Conservation (phyloP, 1,140 invertebrate species). For the Stegodyphus dumicola region DNA sequence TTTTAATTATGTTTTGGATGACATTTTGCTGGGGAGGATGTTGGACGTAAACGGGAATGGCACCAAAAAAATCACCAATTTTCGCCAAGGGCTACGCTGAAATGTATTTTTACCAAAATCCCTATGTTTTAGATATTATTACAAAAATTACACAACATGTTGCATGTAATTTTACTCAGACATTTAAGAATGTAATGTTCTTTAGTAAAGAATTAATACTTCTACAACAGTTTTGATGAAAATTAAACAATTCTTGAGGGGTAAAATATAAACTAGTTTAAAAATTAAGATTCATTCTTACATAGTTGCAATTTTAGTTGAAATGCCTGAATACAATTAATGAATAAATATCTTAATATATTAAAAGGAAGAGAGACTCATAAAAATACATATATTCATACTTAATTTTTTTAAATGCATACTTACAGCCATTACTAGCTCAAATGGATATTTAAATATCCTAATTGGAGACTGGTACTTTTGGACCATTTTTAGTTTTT, state of each 20-base stretch:
- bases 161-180: no score
- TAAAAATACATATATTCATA: constrained; percentile 6
- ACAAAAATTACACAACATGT: no score
- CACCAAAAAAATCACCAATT: no score
- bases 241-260: background rate
- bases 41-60: no score
- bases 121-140: no score
- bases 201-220: background rate
- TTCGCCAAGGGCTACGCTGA: no score
- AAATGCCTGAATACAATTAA: background rate
- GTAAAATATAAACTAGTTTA: background rate
- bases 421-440: constrained; percentile 96
- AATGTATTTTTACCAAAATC: no score
- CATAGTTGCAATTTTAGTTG: background rate
- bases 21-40: no score
- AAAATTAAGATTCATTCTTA: background rate
- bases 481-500: constrained; percentile 85
- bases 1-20: no score
- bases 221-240: background rate
- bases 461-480: constrained; percentile 95
- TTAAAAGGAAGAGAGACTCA: background rate
- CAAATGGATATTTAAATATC: constrained; percentile 96
- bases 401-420: constrained; percentile 25
- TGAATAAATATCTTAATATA: background rate
- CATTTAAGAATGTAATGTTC: no score